Percentiles rank a stretch among this genome's conserved stretches.
Evolutionary conservation across 30 jellyfish, hydroid and myxozoan species (phyloP).

Genomic region (Aurelia aurita complex sp. Pacific): DNA sequence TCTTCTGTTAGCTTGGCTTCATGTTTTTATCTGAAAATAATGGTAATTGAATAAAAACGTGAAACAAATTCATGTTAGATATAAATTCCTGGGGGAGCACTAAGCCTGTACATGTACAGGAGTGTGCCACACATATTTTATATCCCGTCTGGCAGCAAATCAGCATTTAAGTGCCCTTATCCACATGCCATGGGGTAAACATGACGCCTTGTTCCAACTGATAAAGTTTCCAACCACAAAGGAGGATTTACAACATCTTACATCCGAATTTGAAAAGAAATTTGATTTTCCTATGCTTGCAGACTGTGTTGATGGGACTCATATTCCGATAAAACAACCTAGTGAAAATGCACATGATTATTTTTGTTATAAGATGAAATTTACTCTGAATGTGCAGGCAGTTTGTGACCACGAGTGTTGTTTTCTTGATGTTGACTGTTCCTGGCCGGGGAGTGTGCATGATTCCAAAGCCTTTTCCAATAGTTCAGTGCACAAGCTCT

Average conservation of each 20-base stretch:
- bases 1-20: too few species aligned
- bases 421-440: constrained; percentile 53
- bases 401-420: not conserved
- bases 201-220: too few species aligned
- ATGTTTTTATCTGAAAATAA: too few species aligned
- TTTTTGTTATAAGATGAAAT: constrained; percentile 71
- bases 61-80: too few species aligned
- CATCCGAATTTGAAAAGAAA: constrained; percentile 30
- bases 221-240: constrained; percentile 18
- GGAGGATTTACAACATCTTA: constrained; percentile 42
- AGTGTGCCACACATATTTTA: too few species aligned
- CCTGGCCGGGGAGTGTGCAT: constrained; percentile 85
- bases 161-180: too few species aligned
- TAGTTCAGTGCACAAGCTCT: constrained; percentile 30
- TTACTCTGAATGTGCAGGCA: constrained; percentile 68
- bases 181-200: too few species aligned
- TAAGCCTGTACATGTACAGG: too few species aligned
- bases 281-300: constrained; percentile 79
- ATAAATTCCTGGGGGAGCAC: too few species aligned
- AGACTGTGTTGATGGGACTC: constrained; percentile 24
- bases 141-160: too few species aligned
- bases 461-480: constrained; percentile 53
- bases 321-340: constrained; percentile 68
- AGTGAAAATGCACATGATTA: constrained; percentile 78
- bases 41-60: too few species aligned